These are phyloP conservation scores for Drosophila barbarae DNA, from an alignment of 2,888 invertebrate species.

Conservation along the genomic window DNA sequence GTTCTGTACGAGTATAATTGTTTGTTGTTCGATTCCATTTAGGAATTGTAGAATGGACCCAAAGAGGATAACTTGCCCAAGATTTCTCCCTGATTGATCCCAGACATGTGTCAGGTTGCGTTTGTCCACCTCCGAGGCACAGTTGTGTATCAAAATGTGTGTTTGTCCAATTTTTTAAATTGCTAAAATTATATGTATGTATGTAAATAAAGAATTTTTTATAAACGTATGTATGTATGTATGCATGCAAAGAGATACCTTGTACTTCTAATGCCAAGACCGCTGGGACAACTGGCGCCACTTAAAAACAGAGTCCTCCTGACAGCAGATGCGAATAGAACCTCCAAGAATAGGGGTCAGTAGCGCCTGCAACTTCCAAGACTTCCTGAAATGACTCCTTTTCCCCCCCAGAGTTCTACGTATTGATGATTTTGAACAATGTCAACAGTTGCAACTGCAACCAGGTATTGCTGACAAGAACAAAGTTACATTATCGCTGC, in stretches of 20 bases:
- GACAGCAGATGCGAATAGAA: background rate
- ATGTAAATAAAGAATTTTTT: no score
- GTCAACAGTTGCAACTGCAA: no score
- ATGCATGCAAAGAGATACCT: background rate
- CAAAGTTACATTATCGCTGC: no score
- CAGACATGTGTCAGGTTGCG: background rate
- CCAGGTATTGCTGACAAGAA: no score
- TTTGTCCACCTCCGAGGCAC: background rate
- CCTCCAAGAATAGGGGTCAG: background rate
- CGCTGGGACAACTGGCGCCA: background rate
- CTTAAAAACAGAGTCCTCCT: slow-evolving; percentile 3
- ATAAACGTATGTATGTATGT: no score
- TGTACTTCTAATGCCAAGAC: background rate
- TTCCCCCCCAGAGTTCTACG: no score
- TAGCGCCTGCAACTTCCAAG: no score
- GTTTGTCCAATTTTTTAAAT: background rate
- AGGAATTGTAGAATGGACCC: background rate
- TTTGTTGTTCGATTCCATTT: slow-evolving; percentile 38
- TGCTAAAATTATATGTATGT: no score
- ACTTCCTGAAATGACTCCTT: no score
- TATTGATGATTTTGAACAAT: no score
- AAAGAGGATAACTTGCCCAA: background rate
- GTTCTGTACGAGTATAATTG: slow-evolving; percentile 47
- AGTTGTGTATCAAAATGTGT: background rate
- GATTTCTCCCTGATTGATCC: background rate